Evolutionary conservation across 2,113 vertebrate species (phyloP).

Genomic region (Monarcha castaneiventris): DNA sequence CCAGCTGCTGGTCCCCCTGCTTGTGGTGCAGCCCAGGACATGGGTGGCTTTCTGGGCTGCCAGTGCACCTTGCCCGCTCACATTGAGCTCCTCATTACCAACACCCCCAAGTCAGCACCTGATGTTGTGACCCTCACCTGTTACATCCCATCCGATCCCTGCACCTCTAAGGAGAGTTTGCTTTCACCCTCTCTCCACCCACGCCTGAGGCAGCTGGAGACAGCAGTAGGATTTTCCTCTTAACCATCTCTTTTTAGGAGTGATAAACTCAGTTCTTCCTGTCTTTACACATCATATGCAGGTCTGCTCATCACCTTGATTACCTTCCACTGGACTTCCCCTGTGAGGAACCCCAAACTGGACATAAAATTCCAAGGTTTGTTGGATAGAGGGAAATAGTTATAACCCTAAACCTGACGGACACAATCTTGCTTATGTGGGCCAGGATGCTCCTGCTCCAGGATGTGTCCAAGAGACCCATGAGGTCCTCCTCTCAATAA

Average conservation of each 20-base stretch:
- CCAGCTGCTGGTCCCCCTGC: not conserved
- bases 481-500: not conserved
- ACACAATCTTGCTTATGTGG: not conserved
- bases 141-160: fast-evolving
- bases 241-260: not conserved
- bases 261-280: not conserved
- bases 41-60: not conserved
- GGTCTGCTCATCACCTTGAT: not conserved
- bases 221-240: not conserved
- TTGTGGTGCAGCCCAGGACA: not conserved
- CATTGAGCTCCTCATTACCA: not conserved
- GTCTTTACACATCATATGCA: not conserved
- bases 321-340: not conserved
- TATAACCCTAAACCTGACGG: not conserved
- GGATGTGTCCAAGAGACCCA: not conserved
- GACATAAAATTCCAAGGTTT: not conserved
- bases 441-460: not conserved
- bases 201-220: not conserved
- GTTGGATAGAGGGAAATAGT: not conserved
- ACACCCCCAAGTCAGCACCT: not conserved
- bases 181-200: not conserved
- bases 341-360: not conserved
- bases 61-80: not conserved
- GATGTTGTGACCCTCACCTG: not conserved
- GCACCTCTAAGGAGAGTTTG: not conserved